Percentiles rank a stretch among this genome's conserved stretches.
phyloP scores from a whole-genome alignment of 2,113 vertebrate species.

The Tinamus guttatus region DNA sequence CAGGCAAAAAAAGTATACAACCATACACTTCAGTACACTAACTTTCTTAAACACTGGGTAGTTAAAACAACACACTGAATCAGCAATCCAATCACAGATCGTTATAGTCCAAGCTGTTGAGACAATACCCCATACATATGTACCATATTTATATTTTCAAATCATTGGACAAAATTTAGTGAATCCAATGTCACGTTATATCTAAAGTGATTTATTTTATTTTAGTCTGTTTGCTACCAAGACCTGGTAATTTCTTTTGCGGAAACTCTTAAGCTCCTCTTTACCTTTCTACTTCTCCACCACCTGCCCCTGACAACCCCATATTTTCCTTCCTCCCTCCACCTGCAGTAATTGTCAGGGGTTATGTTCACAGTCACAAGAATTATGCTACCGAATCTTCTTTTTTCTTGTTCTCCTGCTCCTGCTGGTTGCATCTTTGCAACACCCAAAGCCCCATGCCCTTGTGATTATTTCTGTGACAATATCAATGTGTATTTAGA shows the following conservation, averaged over 20 bases:
- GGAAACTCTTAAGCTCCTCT: neutral
- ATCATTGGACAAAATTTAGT: neutral
- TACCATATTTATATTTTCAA: neutral
- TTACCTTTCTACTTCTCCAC: neutral
- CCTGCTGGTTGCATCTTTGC: neutral
- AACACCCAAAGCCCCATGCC: neutral
- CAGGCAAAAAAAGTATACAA: neutral
- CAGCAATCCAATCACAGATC: neutral
- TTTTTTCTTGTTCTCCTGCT: neutral
- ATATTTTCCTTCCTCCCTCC: neutral
- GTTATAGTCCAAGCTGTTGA: neutral
- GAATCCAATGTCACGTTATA: neutral
- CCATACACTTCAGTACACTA: neutral
- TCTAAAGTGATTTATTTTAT: neutral
- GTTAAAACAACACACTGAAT: neutral
- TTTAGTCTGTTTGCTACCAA: neutral
- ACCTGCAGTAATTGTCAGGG: accelerated
- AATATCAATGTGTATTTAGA: neutral
- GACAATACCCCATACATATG: neutral
- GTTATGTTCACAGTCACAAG: neutral
- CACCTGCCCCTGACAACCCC: neutral
- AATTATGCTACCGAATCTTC: neutral
- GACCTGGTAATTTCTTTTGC: neutral
- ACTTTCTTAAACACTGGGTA: neutral
- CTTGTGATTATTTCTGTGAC: neutral